Conservation (phyloP, 2,888 invertebrate species). For the Chironomus riparius region DNA sequence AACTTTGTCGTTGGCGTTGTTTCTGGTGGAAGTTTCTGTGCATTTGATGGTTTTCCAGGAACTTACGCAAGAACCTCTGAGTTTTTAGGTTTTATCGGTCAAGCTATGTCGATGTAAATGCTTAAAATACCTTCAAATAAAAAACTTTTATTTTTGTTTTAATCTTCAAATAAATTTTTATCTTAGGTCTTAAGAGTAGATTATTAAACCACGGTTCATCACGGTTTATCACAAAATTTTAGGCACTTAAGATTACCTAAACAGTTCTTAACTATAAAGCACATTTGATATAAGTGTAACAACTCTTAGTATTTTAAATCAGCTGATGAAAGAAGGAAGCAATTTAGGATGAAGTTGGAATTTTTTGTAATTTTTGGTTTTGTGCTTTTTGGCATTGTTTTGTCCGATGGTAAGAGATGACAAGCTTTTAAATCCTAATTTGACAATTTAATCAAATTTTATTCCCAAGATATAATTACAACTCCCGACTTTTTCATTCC, state of each 20-base stretch:
- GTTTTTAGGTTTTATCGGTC: neutral
- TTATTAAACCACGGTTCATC: too few species aligned
- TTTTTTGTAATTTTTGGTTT: neutral
- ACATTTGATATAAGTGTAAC: too few species aligned
- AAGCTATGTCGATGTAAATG: neutral
- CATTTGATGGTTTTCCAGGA: neutral
- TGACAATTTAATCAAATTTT: neutral
- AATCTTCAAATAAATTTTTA: too few species aligned
- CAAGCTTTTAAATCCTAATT: neutral
- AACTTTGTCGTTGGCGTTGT: neutral
- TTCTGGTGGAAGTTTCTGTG: neutral
- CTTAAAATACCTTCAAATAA: too few species aligned
- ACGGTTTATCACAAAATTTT: too few species aligned
- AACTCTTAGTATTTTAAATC: too few species aligned
- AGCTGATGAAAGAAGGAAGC: too few species aligned
- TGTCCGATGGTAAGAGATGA: neutral
- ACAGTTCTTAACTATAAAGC: too few species aligned
- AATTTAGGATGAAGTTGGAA: neutral
- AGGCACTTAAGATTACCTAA: too few species aligned
- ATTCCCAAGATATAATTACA: neutral
- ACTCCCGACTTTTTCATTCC: neutral
- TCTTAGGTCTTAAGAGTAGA: too few species aligned
- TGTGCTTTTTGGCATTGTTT: neutral
- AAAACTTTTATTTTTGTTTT: too few species aligned
- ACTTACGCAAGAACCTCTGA: neutral